phyloP scores from a whole-genome alignment of 2,113 vertebrate genomes.

The Polyodon spathula region DNA sequence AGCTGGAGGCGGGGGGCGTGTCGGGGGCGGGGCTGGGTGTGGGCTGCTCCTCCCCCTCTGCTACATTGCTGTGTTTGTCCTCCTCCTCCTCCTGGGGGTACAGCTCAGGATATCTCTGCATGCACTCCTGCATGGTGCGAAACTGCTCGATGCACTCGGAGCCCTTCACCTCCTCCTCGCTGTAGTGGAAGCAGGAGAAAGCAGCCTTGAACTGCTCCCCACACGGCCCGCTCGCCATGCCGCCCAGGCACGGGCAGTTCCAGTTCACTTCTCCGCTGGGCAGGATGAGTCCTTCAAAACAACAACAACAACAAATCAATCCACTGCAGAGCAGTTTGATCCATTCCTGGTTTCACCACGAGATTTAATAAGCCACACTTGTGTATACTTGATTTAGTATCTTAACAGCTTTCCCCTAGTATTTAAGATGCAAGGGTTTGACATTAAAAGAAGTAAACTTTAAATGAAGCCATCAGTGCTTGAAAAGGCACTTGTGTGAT shows the following conservation, averaged over 20 bases:
- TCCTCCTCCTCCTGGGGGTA: slow-evolving; percentile 88
- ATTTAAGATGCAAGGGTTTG: no score
- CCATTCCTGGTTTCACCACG: no score
- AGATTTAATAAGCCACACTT: no score
- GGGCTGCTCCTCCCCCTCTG: slow-evolving; percentile 29
- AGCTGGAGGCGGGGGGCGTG: slow-evolving; percentile 39
- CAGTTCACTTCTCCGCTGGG: slow-evolving; percentile 93
- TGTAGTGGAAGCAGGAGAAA: slow-evolving; percentile 96
- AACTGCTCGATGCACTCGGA: slow-evolving; percentile 89
- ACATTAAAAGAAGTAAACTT: no score
- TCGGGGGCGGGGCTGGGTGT: slow-evolving; percentile 29
- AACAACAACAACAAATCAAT: no score
- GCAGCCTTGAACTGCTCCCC: slow-evolving; percentile 94
- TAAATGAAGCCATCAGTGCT: no score
- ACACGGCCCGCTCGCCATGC: slow-evolving; percentile 93
- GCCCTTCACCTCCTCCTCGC: slow-evolving; percentile 86
- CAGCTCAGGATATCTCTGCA: slow-evolving; percentile 90
- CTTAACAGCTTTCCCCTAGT: no score
- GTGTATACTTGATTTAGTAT: no score
- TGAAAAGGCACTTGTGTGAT: no score
- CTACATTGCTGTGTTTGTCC: slow-evolving; percentile 27
- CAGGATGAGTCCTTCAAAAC: slow-evolving; percentile 86
- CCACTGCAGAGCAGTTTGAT: no score
- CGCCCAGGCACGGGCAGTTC: slow-evolving; percentile 94
- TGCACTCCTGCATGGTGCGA: slow-evolving; percentile 92